phyloP scores from a whole-genome alignment of 2,113 vertebrate genomes.

The Grallaria varia region DNA sequence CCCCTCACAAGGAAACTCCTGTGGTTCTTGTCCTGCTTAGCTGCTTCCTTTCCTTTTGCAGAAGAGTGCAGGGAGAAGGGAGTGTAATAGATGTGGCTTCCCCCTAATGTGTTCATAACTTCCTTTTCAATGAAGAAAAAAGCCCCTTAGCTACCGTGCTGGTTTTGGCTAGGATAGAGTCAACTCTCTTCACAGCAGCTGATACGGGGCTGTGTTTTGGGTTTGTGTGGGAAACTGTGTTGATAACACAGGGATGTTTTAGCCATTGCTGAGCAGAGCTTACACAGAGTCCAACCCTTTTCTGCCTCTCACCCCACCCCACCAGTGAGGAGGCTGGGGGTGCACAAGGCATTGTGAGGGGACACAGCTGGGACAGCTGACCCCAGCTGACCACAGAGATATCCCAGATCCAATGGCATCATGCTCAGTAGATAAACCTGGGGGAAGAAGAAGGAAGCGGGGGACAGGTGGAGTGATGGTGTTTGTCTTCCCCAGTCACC shows the following conservation, averaged over 20 bases:
- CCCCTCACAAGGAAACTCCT: neutral
- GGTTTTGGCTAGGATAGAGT: neutral
- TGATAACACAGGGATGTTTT: neutral
- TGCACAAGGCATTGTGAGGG: neutral
- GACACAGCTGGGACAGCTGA: neutral
- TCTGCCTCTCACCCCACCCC: neutral
- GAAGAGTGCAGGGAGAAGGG: neutral
- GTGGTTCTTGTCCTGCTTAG: neutral
- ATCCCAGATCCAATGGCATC: neutral
- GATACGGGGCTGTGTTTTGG: neutral
- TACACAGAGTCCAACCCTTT: neutral
- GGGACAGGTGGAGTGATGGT: neutral
- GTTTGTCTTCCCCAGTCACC: neutral
- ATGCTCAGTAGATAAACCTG: neutral
- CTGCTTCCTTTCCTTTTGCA: neutral
- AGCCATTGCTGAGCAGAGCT: neutral
- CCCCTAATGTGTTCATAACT: neutral
- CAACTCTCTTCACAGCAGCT: neutral
- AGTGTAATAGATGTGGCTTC: neutral
- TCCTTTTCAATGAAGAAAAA: neutral
- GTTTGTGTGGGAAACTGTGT: neutral
- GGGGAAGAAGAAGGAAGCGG: neutral
- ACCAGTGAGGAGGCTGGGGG: neutral
- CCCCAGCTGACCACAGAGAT: neutral
- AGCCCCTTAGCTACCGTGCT: neutral